phyloP scores from a whole-genome alignment of 2,888 invertebrate genomes.

The Eupithecia inturbata region DNA sequence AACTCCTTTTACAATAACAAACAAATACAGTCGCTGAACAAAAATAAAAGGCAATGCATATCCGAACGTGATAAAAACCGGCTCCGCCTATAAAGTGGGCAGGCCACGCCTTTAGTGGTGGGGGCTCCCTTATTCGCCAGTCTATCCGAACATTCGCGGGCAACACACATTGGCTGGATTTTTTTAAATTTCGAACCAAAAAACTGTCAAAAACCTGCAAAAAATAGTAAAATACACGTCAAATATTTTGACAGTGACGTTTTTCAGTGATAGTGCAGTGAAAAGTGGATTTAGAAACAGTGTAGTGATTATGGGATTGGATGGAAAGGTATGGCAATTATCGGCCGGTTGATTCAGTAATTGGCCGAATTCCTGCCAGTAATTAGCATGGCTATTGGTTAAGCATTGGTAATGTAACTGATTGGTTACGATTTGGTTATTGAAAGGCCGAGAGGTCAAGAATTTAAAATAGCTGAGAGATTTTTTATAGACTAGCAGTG shows the following conservation, averaged over 20 bases:
- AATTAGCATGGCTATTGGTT: slow-evolving; percentile 7
- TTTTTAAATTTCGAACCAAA: slow-evolving; percentile 24
- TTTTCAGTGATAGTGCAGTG: slow-evolving; percentile 15
- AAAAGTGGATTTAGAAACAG: slow-evolving; percentile 7
- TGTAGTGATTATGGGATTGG: slow-evolving; percentile 17
- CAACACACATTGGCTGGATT: slow-evolving; percentile 61
- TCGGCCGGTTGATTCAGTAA: slow-evolving; percentile 11
- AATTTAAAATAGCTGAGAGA: not conserved
- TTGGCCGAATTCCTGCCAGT: slow-evolving; percentile 12
- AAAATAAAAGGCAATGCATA: slow-evolving; percentile 59
- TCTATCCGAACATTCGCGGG: slow-evolving; percentile 70
- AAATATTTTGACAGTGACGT: slow-evolving; percentile 5
- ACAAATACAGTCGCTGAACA: slow-evolving; percentile 67
- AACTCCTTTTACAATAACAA: slow-evolving; percentile 70
- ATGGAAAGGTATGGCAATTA: slow-evolving; percentile 24
- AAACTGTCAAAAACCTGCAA: slow-evolving; percentile 10
- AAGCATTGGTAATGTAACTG: not conserved
- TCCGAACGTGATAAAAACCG: slow-evolving; percentile 62
- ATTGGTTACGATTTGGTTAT: not conserved
- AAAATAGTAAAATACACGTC: not conserved
- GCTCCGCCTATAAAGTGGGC: slow-evolving; percentile 62
- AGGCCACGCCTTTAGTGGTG: slow-evolving; percentile 67
- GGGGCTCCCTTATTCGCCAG: slow-evolving; percentile 70
- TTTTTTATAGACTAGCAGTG: not conserved
- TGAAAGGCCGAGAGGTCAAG: not conserved